Evolutionary conservation across 2,797 vertebrate species (phyloP).

Genomic region (Microctenopoma steveboyesi): DNA sequence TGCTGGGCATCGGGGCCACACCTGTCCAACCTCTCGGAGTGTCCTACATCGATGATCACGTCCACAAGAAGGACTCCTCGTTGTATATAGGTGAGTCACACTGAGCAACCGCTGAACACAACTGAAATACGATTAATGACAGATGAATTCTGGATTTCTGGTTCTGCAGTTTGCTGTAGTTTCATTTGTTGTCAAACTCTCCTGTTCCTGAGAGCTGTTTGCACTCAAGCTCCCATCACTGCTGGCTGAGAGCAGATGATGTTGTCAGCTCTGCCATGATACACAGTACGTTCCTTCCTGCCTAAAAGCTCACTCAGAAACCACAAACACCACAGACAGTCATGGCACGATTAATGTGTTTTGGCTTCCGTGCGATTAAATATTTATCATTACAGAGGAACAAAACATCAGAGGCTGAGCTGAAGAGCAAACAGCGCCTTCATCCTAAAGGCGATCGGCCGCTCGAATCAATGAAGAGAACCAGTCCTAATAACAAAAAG

Average conservation of each 20-base stretch:
- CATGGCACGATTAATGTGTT: neutral
- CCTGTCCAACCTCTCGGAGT: slow-evolving; percentile 97
- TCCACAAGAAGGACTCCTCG: slow-evolving; percentile 95
- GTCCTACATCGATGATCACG: slow-evolving; percentile 98
- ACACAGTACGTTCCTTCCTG: neutral
- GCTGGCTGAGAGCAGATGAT: neutral
- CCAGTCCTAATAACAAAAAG: neutral
- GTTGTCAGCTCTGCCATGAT: neutral
- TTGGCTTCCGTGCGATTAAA: neutral
- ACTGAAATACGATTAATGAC: neutral
- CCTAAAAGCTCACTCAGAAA: neutral
- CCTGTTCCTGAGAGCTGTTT: neutral
- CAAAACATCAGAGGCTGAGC: neutral
- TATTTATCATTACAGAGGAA: neutral
- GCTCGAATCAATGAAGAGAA: neutral
- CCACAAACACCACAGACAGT: neutral
- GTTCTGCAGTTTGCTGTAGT: neutral
- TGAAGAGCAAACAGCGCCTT: neutral
- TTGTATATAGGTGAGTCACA: slow-evolving; percentile 93
- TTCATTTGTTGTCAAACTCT: neutral
- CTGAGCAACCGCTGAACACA: neutral
- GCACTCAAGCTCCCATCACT: neutral
- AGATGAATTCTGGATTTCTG: neutral
- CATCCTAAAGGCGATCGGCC: neutral
- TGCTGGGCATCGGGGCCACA: slow-evolving; percentile 96